Conservation (phyloP, 2,888 invertebrate species). For the Phragmatobia fuliginosa region DNA sequence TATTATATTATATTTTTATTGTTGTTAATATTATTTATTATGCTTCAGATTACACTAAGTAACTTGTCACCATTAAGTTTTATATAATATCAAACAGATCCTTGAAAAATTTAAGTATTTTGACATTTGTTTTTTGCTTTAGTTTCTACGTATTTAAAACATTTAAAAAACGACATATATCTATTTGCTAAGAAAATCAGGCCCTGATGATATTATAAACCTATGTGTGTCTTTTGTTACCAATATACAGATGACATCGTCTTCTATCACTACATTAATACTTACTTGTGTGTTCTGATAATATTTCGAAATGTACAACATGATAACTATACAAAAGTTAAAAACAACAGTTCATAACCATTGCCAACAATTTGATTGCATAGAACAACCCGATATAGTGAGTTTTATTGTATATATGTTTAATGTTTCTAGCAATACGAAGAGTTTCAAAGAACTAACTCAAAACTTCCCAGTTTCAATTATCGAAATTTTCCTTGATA, state of each 20-base stretch:
- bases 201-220: background rate
- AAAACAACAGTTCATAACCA: background rate
- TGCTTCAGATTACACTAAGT: no score
- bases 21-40: no score
- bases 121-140: no score
- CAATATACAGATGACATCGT: background rate
- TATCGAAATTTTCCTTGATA: background rate
- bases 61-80: no score
- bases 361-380: conserved; percentile 10
- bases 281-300: background rate
- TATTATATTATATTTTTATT: no score
- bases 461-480: conserved; percentile 4
- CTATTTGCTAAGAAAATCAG: background rate
- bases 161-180: no score
- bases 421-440: background rate
- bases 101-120: no score
- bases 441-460: conserved; percentile 9
- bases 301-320: background rate
- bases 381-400: conserved; percentile 1
- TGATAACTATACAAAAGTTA: background rate
- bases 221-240: background rate
- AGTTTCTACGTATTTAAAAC: no score
- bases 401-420: conserved; percentile 1
- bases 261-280: background rate
- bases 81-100: no score